phyloP scores from a whole-genome alignment of 2,888 invertebrate species.

The Chaetogeoica ovagalla region DNA sequence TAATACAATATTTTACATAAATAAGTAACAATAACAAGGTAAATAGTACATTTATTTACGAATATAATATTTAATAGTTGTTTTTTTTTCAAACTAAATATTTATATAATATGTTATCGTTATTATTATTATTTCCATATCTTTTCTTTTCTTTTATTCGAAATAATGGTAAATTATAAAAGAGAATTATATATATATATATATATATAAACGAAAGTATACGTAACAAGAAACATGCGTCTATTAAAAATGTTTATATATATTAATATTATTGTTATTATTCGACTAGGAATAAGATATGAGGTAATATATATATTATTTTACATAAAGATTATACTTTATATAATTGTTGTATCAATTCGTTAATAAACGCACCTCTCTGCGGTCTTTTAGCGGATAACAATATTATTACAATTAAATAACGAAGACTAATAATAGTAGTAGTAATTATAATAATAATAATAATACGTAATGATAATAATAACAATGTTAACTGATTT shows the following conservation, averaged over 20 bases:
- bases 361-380: conserved; percentile 19
- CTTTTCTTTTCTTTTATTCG: background rate
- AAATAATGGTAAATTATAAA: conserved; percentile 14
- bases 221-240: conserved; percentile 34
- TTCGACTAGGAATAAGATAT: conserved; percentile 3
- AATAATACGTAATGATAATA: background rate
- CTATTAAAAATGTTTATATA: conserved; percentile 8
- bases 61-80: conserved; percentile 47
- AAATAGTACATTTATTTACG: conserved; percentile 50
- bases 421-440: conserved; percentile 44
- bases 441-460: background rate
- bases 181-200: conserved; percentile 8
- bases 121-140: conserved; percentile 21
- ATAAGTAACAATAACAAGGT: conserved; percentile 52
- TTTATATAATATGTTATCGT: conserved; percentile 16
- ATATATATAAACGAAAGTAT: background rate
- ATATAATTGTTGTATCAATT: background rate
- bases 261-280: conserved; percentile 5
- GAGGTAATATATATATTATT: conserved; percentile 8
- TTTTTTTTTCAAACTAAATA: conserved; percentile 31
- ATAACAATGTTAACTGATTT: conserved; percentile 20
- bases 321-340: background rate
- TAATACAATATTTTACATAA: conserved; percentile 53
- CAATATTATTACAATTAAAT: conserved; percentile 50
- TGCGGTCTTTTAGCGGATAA: conserved; percentile 20